Conservation (phyloP, 2,113 vertebrate species). For the Phrynocephalus versicolor region DNA sequence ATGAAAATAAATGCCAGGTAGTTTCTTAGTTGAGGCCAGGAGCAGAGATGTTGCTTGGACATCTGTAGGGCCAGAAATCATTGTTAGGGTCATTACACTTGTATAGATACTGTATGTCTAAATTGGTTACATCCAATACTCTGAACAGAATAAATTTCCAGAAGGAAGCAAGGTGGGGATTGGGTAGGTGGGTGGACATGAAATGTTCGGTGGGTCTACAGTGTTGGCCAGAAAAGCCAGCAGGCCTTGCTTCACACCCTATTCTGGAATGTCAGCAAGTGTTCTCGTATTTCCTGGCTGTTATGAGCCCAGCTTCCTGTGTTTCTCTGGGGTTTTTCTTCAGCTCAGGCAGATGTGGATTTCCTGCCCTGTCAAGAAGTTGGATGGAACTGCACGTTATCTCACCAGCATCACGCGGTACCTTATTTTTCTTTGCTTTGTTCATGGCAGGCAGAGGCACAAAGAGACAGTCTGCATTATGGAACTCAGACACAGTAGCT, state of each 20-base stretch:
- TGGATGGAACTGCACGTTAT: slow-evolving; percentile 15
- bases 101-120: not conserved
- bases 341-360: not conserved
- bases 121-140: not conserved
- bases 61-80: not conserved
- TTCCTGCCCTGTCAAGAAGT: slow-evolving; percentile 31
- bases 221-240: not conserved
- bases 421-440: not conserved
- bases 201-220: not conserved
- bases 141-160: not conserved
- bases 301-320: slow-evolving; percentile 20
- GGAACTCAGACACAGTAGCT: not conserved
- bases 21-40: no score
- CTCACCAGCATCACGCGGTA: not conserved
- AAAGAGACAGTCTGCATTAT: not conserved
- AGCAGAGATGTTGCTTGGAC: no score
- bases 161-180: not conserved
- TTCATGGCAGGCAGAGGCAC: not conserved
- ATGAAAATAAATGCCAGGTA: no score
- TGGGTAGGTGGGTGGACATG: not conserved
- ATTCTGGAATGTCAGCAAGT: slow-evolving; percentile 22
- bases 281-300: slow-evolving; percentile 28
- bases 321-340: slow-evolving; percentile 17
- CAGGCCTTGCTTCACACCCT: not conserved
- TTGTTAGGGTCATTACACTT: not conserved